phyloP scores from a whole-genome alignment of 2,797 vertebrate species.

The Macrochelys suwanniensis region DNA sequence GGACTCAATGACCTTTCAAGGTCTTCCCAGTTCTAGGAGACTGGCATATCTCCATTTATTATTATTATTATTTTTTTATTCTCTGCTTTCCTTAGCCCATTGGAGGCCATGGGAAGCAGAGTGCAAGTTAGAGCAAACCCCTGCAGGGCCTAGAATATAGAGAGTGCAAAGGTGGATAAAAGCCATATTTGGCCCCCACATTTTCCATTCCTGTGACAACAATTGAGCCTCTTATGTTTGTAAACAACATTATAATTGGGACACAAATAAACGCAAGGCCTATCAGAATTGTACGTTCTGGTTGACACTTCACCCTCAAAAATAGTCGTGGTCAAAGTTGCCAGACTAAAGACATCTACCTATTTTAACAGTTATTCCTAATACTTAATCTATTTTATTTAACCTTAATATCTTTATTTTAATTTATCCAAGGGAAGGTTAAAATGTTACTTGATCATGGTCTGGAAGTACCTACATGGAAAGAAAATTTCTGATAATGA shows the following conservation, averaged over 20 bases:
- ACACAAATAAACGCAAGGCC: neutral
- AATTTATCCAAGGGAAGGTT: neutral
- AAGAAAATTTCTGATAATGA: neutral
- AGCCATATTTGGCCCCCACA: neutral
- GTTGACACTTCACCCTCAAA: neutral
- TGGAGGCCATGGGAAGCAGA: neutral
- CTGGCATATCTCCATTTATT: too few relatives aligned
- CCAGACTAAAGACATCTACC: neutral
- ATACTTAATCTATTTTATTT: neutral
- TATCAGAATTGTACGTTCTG: neutral
- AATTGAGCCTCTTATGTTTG: neutral
- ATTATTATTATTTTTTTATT: neutral
- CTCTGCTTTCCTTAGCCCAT: neutral
- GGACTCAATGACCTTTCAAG: too few relatives aligned
- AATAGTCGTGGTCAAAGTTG: neutral
- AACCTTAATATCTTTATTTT: neutral
- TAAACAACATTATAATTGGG: neutral
- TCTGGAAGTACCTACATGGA: neutral
- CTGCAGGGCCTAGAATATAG: neutral
- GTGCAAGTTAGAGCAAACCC: neutral
- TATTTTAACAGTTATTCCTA: neutral
- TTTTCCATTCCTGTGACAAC: neutral
- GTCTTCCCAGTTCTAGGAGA: too few relatives aligned
- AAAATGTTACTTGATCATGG: neutral
- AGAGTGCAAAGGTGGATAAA: neutral